These are phyloP conservation scores for Urosaurus nigricauda DNA, from an alignment of 2,797 vertebrate species.

Conservation along the genomic window DNA sequence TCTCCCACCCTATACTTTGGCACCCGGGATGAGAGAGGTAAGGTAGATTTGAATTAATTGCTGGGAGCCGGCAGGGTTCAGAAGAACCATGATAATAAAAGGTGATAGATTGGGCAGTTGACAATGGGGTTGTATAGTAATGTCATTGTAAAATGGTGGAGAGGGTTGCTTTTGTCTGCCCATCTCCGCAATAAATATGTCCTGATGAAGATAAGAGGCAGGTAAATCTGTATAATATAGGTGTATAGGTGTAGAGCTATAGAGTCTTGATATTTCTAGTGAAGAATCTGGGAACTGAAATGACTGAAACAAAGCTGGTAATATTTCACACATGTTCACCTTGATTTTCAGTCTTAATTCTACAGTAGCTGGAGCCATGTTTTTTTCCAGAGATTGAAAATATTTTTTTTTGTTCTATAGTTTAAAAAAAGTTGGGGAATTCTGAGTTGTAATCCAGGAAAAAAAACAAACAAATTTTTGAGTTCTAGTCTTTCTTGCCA, in stretches of 20 bases:
- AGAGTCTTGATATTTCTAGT: neutral
- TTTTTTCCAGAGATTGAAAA: neutral
- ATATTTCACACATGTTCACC: neutral
- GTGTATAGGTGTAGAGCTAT: neutral
- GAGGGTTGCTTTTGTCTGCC: neutral
- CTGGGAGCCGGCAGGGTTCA: neutral
- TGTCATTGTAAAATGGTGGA: neutral
- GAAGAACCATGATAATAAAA: neutral
- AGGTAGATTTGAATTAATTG: conserved; percentile 49
- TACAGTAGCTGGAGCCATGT: neutral
- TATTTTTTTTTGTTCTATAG: too few relatives aligned
- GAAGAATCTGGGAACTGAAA: neutral
- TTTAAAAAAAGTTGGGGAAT: too few relatives aligned
- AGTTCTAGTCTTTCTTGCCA: neutral
- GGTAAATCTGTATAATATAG: neutral
- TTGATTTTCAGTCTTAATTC: neutral
- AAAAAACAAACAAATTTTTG: too few relatives aligned
- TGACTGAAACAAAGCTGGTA: neutral
- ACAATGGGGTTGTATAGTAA: neutral
- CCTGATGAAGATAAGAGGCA: neutral
- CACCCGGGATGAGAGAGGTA: conserved; percentile 90
- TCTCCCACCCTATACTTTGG: conserved; percentile 94
- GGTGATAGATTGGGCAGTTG: neutral
- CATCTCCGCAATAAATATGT: neutral
- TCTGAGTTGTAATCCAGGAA: too few relatives aligned